A percentile compares a stretch with the other conserved stretches of the same genome.
Evolutionary conservation across 2,888 invertebrate genomes (phyloP).

Genomic region (Diaperis boleti): DNA sequence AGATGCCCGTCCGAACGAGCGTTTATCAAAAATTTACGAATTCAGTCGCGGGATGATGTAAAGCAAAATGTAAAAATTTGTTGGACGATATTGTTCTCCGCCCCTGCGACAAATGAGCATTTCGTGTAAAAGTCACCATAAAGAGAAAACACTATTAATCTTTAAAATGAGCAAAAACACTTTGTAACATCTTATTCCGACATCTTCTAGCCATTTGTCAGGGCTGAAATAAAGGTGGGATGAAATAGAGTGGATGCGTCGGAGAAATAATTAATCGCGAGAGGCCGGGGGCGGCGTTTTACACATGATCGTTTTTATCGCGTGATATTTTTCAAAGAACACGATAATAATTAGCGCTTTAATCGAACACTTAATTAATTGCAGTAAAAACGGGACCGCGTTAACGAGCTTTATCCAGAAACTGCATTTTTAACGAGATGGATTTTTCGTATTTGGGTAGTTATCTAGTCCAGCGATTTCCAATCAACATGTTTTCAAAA

Average conservation of each 20-base stretch:
- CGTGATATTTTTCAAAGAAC: too few relatives aligned
- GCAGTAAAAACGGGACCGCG: too few relatives aligned
- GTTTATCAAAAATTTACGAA: constrained; percentile 34
- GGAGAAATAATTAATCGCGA: constrained; percentile 4
- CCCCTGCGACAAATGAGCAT: constrained; percentile 31
- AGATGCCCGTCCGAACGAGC: constrained; percentile 21
- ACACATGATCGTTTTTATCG: too few relatives aligned
- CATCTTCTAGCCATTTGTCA: constrained; percentile 50
- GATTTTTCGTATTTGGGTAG: too few relatives aligned
- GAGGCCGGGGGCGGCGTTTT: too few relatives aligned
- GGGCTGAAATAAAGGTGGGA: constrained; percentile 16
- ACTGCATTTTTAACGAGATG: too few relatives aligned
- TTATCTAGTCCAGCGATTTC: too few relatives aligned
- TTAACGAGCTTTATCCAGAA: too few relatives aligned
- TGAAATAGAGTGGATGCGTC: constrained; percentile 17
- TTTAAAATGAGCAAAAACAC: constrained; percentile 54
- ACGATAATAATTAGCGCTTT: too few relatives aligned
- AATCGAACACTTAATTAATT: too few relatives aligned
- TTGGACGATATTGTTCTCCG: constrained; percentile 23
- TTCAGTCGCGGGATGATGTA: constrained; percentile 22
- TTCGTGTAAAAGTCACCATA: constrained; percentile 41
- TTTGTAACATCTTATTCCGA: constrained; percentile 52
- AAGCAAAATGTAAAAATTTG: constrained; percentile 31
- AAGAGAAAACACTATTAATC: constrained; percentile 50
- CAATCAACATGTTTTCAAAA: too few relatives aligned